These are phyloP conservation scores for Trissonchulus latispiculum DNA, from an alignment of 2,888 invertebrate genomes.

Conservation along the genomic window DNA sequence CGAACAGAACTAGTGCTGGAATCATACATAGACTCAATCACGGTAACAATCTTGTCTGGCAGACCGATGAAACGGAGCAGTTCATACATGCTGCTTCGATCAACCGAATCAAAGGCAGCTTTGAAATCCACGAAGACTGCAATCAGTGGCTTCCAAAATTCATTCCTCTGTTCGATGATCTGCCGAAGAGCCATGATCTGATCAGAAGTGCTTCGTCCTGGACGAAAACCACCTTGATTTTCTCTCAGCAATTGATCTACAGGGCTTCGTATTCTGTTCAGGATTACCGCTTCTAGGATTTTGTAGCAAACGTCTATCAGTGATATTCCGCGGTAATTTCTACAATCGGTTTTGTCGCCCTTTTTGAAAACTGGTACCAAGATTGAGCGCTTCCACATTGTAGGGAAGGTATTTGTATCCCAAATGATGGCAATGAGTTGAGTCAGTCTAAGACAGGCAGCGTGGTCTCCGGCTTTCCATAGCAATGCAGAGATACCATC, in stretches of 20 bases:
- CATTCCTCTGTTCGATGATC: background rate
- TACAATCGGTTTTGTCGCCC: background rate
- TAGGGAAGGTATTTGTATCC: background rate
- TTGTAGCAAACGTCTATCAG: background rate
- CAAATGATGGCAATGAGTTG: background rate
- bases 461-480: background rate
- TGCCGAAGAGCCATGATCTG: background rate
- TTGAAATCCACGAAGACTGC: background rate
- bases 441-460: background rate
- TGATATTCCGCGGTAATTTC: background rate
- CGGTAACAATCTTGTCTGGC: background rate
- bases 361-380: slow-evolving; percentile 1
- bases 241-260: background rate
- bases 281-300: background rate
- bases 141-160: background rate
- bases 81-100: background rate
- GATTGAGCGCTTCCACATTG: background rate
- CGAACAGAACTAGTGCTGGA: background rate
- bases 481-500: background rate
- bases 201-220: background rate
- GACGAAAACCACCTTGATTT: slow-evolving; percentile 3
- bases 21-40: background rate
- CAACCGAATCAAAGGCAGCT: slow-evolving; percentile 10
- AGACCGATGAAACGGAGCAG: background rate
- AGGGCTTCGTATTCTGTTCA: background rate